Percentiles rank a stretch among this genome's conserved stretches.
Evolutionary conservation across 2,797 vertebrate genomes (phyloP).

Genomic region (Rachycentron canadum): DNA sequence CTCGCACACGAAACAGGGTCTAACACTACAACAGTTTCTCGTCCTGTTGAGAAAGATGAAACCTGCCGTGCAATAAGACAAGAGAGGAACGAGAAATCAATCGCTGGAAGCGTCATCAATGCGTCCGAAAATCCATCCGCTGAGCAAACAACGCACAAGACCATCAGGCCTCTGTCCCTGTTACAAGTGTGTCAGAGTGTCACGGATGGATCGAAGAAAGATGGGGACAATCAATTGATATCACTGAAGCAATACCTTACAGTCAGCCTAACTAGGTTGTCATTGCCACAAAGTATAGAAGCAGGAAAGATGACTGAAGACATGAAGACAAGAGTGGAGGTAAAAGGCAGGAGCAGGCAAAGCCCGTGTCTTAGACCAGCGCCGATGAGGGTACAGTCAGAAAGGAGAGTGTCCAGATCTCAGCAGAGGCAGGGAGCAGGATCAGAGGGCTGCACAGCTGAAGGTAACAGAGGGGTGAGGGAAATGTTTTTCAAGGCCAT

Average conservation of each 20-base stretch:
- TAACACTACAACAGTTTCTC: slow-evolving; percentile 36
- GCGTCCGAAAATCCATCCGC: slow-evolving; percentile 26
- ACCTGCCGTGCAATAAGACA: slow-evolving; percentile 52
- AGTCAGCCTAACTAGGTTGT: slow-evolving; percentile 82
- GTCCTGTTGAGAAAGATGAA: slow-evolving; percentile 14
- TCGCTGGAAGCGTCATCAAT: slow-evolving; percentile 19
- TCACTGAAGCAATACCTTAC: slow-evolving; percentile 83
- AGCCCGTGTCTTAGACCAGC: slow-evolving; percentile 51
- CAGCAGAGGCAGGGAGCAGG: slow-evolving; percentile 62
- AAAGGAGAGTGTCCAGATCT: slow-evolving; percentile 61
- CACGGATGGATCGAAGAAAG: slow-evolving; percentile 54
- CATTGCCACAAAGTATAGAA: slow-evolving; percentile 56
- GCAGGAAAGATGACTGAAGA: slow-evolving; percentile 45
- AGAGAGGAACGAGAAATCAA: slow-evolving; percentile 40
- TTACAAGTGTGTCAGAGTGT: slow-evolving; percentile 42
- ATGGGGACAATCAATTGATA: slow-evolving; percentile 60
- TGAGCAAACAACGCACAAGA: slow-evolving; percentile 19
- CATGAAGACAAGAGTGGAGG: slow-evolving; percentile 24
- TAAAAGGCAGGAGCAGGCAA: slow-evolving; percentile 52
- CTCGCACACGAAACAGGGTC: slow-evolving; percentile 35
- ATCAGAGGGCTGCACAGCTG: slow-evolving; percentile 58
- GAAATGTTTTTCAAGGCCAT: slow-evolving; percentile 81
- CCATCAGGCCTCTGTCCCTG: slow-evolving; percentile 10
- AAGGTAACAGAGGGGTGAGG: slow-evolving; percentile 78
- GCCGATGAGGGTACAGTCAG: slow-evolving; percentile 35